Evolutionary conservation across 2,797 vertebrate species (phyloP).

Genomic region (Halcyon chelicuti): DNA sequence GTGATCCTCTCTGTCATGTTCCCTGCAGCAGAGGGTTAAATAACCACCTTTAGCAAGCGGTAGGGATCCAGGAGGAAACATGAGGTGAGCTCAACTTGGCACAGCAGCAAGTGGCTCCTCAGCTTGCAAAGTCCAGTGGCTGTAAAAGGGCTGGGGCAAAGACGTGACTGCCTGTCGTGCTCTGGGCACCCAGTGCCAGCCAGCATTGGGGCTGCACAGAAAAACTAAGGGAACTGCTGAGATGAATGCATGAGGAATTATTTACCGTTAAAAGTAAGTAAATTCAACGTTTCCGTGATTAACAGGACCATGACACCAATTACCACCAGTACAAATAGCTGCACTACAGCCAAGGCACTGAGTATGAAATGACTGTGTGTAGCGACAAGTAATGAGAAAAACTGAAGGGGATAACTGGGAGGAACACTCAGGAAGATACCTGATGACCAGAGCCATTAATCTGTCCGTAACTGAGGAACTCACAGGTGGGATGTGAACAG

Average conservation of each 20-base stretch:
- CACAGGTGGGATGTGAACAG: not conserved
- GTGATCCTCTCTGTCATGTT: slow-evolving; percentile 85
- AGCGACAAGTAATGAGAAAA: not conserved
- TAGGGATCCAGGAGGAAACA: not conserved
- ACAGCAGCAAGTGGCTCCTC: not conserved
- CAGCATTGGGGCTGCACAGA: not conserved
- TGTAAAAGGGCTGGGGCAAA: not conserved
- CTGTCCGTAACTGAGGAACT: not conserved
- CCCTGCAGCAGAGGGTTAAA: slow-evolving; percentile 61
- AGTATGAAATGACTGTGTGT: not conserved
- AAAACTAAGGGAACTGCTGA: not conserved
- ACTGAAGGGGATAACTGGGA: not conserved
- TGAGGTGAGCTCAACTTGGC: not conserved
- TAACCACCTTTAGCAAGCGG: fast-evolving
- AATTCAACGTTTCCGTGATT: not conserved
- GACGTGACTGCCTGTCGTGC: not conserved
- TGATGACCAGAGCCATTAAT: not conserved
- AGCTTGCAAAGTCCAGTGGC: not conserved
- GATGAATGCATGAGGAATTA: not conserved
- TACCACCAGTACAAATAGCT: not conserved
- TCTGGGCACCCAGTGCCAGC: not conserved
- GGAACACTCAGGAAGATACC: not conserved
- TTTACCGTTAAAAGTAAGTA: not conserved
- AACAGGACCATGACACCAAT: not conserved
- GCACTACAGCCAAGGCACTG: not conserved